Base-by-base conservation (phyloP, 2,113 vertebrate species). In the Acanthochromis polyacanthus region DNA sequence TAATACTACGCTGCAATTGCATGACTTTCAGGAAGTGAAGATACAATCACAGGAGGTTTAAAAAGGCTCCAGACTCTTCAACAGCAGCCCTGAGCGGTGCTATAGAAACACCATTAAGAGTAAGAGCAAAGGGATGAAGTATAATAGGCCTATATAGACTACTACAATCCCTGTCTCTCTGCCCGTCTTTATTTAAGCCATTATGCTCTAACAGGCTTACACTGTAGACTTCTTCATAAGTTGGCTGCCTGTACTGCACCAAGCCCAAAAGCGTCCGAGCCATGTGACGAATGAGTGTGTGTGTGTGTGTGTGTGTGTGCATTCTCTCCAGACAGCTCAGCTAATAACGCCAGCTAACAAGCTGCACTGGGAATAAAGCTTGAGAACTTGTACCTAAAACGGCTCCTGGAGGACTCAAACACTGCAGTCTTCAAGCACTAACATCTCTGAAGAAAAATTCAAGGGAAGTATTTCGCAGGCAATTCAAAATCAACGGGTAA, bases 281-380 rank as follows among this genome's bases (percentile, higher is more conserved):
- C n/a, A 16, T 28, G 67, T 22, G 32, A 48, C 16, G 14, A 64
- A 19, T 69, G 51, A 36, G 64, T 69, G 71, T 67, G 74, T 20
- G 75, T 67, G 74, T 22, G 11, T 32, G 50, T 30, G 73, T 75
- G 56, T 75, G 59, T 63, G 52, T 58, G 51, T 6, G 45, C 22
- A 55, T 58, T 55, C 48, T 25, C 63, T 72, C 50, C 57, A 32
- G 66, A 71, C 81, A 57, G 84, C 71, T 65, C 75, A 8, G 79
- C 85, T 89, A 84, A 86, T 71, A 76, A 83, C 20, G 23, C 72
- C 1, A 57, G 52, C 89, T 91, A 91, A 93, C 89, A 59, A 90
- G 89, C 88, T 84, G 84, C 78, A 69, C 55, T 28, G 92, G 89
- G 88, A 91, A 82, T 89, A 86, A 17, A 70, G 74, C 46, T 12